phyloP scores from a whole-genome alignment of 2,797 vertebrate species.

The Hyperoplus immaculatus region DNA sequence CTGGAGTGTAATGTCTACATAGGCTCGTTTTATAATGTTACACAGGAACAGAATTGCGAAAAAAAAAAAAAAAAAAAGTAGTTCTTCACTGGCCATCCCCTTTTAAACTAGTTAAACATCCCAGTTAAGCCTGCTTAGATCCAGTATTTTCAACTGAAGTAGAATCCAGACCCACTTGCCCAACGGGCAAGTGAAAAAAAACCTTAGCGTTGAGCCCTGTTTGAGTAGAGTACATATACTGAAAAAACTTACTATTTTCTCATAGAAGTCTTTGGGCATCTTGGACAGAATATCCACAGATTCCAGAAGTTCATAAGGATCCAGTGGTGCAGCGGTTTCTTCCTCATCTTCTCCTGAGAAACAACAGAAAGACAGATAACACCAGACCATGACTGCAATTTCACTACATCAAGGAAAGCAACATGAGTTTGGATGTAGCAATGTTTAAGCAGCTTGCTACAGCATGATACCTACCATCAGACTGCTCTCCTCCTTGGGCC shows the following conservation, averaged over 20 bases:
- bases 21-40: no score
- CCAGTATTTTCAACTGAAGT: no score
- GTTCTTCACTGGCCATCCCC: no score
- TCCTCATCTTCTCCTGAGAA: slow-evolving; percentile 88
- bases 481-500: slow-evolving; percentile 88
- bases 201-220: not conserved
- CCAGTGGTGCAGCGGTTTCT: slow-evolving; percentile 86
- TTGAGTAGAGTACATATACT: not conserved
- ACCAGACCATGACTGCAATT: not conserved
- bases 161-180: no score
- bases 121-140: no score
- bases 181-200: no score
- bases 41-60: no score
- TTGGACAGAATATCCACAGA: slow-evolving; percentile 96
- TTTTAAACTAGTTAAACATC: no score
- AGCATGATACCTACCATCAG: slow-evolving; percentile 84
- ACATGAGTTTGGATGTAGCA: not conserved
- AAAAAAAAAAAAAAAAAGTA: no score
- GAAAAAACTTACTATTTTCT: slow-evolving; percentile 93
- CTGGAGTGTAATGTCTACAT: no score
- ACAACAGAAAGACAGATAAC: not conserved
- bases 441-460: not conserved
- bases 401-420: not conserved
- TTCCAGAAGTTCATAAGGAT: slow-evolving; percentile 96
- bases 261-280: slow-evolving; percentile 98